Evolutionary conservation across 2,888 invertebrate genomes (phyloP).

Genomic region (Coenonympha glycerion): DNA sequence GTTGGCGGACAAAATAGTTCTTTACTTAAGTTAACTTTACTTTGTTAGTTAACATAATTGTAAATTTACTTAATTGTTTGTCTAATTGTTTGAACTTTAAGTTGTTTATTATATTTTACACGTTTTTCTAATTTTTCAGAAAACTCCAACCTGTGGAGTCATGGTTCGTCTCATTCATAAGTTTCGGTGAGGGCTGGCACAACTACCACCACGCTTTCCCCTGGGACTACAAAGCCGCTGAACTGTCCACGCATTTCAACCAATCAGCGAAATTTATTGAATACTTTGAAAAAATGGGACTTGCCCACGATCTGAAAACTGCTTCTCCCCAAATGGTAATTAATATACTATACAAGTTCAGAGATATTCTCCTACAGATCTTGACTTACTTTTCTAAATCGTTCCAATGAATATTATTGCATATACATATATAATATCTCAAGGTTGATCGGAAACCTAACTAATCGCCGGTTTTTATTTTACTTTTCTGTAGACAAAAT

Average conservation of each 20-base stretch:
- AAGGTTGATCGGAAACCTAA: too few species aligned
- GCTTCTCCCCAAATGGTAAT: slow-evolving; percentile 57
- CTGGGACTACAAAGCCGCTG: slow-evolving; percentile 95
- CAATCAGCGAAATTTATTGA: slow-evolving; percentile 79
- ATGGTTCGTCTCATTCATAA: slow-evolving; percentile 80
- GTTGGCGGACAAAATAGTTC: too few species aligned
- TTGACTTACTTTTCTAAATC: too few species aligned
- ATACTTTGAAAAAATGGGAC: slow-evolving; percentile 74
- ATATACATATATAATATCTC: too few species aligned
- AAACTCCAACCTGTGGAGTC: slow-evolving; percentile 87
- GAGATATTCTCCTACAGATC: too few species aligned
- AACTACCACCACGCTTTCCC: slow-evolving; percentile 95
- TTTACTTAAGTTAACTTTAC: too few species aligned
- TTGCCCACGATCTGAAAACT: slow-evolving; percentile 79
- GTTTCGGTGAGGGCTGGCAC: slow-evolving; percentile 92
- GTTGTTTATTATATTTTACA: background rate
- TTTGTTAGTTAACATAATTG: too few species aligned
- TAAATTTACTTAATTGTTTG: too few species aligned
- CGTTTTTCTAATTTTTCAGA: slow-evolving; percentile 58
- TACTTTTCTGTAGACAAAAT: too few species aligned
- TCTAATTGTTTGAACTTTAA: background rate
- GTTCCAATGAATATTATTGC: too few species aligned
- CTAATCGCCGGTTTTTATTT: too few species aligned
- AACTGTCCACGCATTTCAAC: slow-evolving; percentile 80
- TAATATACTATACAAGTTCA: background rate